Evolutionary conservation across 2,113 vertebrate species (phyloP).

Genomic region (Pongo abelii): DNA sequence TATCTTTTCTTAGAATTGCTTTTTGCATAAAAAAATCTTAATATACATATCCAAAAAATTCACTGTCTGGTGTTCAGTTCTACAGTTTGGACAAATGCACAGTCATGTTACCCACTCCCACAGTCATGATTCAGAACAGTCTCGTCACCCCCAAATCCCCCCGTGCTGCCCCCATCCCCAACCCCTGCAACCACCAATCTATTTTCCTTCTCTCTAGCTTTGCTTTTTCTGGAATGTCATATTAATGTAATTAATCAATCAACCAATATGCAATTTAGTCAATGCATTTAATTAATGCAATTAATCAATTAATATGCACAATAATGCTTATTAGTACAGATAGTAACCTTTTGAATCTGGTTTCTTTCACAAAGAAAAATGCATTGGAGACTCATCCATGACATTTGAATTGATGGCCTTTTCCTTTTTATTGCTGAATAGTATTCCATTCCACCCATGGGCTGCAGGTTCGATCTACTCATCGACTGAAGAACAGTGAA

Average conservation of each 20-base stretch:
- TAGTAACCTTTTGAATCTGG: fast-evolving
- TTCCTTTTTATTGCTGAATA: fast-evolving
- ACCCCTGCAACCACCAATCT: not conserved
- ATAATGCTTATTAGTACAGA: no score
- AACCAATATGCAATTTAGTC: no score
- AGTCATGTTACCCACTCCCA: fast-evolving
- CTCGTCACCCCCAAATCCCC: fast-evolving
- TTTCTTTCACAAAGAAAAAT: not conserved
- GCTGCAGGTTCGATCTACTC: fast-evolving
- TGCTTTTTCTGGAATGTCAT: not conserved
- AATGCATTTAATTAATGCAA: no score
- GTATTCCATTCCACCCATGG: fast-evolving
- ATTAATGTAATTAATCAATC: fast-evolving
- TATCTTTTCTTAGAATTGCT: not conserved
- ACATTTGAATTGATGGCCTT: not conserved
- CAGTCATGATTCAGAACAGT: fast-evolving
- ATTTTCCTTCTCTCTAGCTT: not conserved
- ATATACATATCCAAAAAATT: fast-evolving
- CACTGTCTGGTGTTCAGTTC: fast-evolving
- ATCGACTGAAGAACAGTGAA: fast-evolving
- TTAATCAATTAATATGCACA: no score
- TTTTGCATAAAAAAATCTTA: not conserved
- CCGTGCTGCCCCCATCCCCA: fast-evolving
- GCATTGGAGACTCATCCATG: fast-evolving
- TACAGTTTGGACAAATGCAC: fast-evolving